Percentiles rank a stretch among this genome's conserved stretches.
Evolutionary conservation across 2,113 vertebrate species (phyloP).

Genomic region (Pionites leucogaster): DNA sequence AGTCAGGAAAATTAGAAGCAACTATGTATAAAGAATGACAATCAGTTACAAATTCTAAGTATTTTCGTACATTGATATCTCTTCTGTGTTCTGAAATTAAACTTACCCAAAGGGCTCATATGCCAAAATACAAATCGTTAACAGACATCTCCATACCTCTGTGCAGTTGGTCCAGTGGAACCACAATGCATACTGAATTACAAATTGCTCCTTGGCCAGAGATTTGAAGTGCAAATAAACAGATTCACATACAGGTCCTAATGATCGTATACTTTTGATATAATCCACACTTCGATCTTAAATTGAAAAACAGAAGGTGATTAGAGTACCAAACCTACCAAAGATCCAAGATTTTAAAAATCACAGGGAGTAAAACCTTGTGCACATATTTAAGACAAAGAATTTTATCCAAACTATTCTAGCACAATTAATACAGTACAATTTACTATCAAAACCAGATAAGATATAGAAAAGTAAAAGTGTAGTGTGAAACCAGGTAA

Average conservation of each 20-base stretch:
- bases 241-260: slow-evolving; percentile 79
- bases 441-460: background rate
- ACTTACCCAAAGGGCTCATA: background rate
- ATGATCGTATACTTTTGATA: slow-evolving; percentile 56
- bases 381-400: background rate
- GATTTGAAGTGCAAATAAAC: slow-evolving; percentile 66
- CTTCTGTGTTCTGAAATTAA: background rate
- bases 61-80: background rate
- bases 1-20: background rate
- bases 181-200: slow-evolving; percentile 48
- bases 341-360: background rate
- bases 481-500: background rate
- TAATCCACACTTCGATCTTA: slow-evolving; percentile 72
- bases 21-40: background rate
- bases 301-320: background rate
- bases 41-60: background rate
- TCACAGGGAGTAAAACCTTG: background rate
- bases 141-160: slow-evolving; percentile 67
- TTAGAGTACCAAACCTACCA: background rate
- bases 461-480: background rate
- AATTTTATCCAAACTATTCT: background rate
- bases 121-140: background rate
- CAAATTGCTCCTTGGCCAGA: slow-evolving; percentile 61
- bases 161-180: slow-evolving; percentile 74
- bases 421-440: background rate